A percentile compares a stretch with the other conserved stretches of the same genome.
Evolutionary conservation across 2,888 invertebrate genomes (phyloP).

Genomic region (Eilema depressum): DNA sequence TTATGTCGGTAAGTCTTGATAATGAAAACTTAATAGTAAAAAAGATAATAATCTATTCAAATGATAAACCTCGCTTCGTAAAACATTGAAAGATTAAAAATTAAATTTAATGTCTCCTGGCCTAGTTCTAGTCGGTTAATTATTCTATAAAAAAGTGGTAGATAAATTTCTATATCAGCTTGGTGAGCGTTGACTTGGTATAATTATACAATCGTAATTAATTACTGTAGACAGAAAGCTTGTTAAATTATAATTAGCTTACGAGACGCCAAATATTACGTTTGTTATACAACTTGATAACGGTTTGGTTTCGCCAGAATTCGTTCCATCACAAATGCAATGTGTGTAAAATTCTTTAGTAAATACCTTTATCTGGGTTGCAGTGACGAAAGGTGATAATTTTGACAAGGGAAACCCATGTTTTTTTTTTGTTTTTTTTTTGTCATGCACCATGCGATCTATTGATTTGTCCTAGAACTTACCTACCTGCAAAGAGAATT

Average conservation of each 20-base stretch:
- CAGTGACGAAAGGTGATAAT: too few relatives aligned
- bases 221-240: constrained; percentile 55
- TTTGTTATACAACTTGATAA: not conserved
- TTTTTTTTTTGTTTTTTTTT: too few relatives aligned
- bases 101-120: constrained; percentile 38
- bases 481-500: too few relatives aligned
- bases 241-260: constrained; percentile 32
- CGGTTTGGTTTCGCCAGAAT: not conserved
- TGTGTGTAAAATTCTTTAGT: too few relatives aligned
- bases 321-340: too few relatives aligned
- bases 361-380: too few relatives aligned
- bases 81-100: constrained; percentile 22
- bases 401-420: too few relatives aligned
- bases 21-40: not conserved
- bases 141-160: constrained; percentile 52
- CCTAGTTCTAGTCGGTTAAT: constrained; percentile 55
- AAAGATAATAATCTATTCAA: constrained; percentile 15
- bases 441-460: too few relatives aligned
- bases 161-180: constrained; percentile 57
- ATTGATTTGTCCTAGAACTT: too few relatives aligned
- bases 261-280: constrained; percentile 19
- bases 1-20: not conserved
- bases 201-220: constrained; percentile 69
- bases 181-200: constrained; percentile 58
- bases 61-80: constrained; percentile 22